Base-by-base conservation (phyloP, 2,797 vertebrate genomes). In the Diglossa cyanea region DNA sequence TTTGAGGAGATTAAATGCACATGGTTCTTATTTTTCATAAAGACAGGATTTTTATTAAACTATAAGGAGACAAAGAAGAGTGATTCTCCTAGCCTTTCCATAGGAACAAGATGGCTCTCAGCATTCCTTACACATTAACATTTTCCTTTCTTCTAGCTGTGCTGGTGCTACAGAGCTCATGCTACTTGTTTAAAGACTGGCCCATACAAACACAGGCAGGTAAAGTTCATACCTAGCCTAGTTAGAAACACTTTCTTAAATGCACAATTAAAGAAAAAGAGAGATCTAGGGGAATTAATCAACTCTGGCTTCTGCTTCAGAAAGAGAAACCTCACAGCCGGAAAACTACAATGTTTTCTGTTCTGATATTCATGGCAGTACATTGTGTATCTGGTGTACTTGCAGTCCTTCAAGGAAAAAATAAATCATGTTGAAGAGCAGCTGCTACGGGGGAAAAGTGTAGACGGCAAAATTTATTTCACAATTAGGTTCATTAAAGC, bases 361-460 rank as follows among this genome's bases (percentile, higher is more conserved):
- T 62, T 80, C 45, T 58, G 53, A 37, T 71, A 33, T 8, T 86
- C 33, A 16, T 68, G 79, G 44, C 17, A 31, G 7, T 60, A 33
- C 12, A 7, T 82, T 58, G 47, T 58, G 15, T 60, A 31, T 86
- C 25, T 80, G 24, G 11, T 75, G 16, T 40, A 71, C 50, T 75
- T 75, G 13, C 24, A 37, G 65, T 73, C 44, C 39, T 86, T 86
- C 40, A 81, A 68, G 40, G 12, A 13, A 68, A 74, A 94, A 70
- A 68, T 8, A 37, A 67, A 62, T 53, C 5, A 21, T 25, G 21
- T 24, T 66, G 25, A 62, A 86, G 28, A 66, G 30, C 39, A 78
- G 13, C 44, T 91, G 7, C 23, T 48, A 2, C 1, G 2, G 30
- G 6, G 17, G 2, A 19, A 19, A 37, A 60, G 45, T 11, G 2